Percentiles rank a stretch among this genome's conserved stretches.
phyloP scores from a whole-genome alignment of 1,140 invertebrate species.

The Pectinophora gossypiella region DNA sequence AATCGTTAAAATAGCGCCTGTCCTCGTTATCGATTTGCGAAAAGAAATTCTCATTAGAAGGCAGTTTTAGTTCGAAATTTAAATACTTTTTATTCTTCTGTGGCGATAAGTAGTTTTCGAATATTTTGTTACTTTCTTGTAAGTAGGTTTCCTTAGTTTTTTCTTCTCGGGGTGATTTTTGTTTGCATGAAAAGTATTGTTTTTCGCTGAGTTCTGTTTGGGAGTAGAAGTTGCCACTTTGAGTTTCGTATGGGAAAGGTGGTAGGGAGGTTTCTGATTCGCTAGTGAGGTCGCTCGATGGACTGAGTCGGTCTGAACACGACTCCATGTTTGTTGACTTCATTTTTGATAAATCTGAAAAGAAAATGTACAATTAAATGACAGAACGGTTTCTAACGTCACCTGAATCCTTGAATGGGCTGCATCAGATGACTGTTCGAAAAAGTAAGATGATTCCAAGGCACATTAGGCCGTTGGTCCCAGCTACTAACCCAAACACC shows the following conservation, averaged over 20 bases:
- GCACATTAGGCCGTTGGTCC: no score
- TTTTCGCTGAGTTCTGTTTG: slow-evolving; percentile 47
- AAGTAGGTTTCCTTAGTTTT: slow-evolving; percentile 45
- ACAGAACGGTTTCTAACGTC: no score
- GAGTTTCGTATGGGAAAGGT: slow-evolving; percentile 55
- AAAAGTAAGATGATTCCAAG: no score
- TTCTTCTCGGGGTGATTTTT: slow-evolving; percentile 43
- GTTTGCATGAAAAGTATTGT: slow-evolving; percentile 56
- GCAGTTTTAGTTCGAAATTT: slow-evolving; percentile 62
- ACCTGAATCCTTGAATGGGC: no score
- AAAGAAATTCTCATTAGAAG: slow-evolving; percentile 53
- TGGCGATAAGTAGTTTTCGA: slow-evolving; percentile 51
- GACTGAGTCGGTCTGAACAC: slow-evolving; percentile 57
- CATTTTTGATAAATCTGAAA: slow-evolving; percentile 24
- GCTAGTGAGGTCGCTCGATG: slow-evolving; percentile 56
- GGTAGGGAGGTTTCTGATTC: slow-evolving; percentile 63
- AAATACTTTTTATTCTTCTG: slow-evolving; percentile 59
- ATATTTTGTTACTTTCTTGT: slow-evolving; percentile 57
- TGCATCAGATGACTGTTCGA: no score
- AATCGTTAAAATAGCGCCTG: slow-evolving; percentile 41
- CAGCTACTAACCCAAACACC: no score
- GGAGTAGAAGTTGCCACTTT: slow-evolving; percentile 42
- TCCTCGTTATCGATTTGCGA: slow-evolving; percentile 53
- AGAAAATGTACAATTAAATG: neutral
- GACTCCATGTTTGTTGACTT: slow-evolving; percentile 65